These are phyloP conservation scores for Struthio camelus DNA, from an alignment of 2,113 vertebrate species.

Conservation along the genomic window DNA sequence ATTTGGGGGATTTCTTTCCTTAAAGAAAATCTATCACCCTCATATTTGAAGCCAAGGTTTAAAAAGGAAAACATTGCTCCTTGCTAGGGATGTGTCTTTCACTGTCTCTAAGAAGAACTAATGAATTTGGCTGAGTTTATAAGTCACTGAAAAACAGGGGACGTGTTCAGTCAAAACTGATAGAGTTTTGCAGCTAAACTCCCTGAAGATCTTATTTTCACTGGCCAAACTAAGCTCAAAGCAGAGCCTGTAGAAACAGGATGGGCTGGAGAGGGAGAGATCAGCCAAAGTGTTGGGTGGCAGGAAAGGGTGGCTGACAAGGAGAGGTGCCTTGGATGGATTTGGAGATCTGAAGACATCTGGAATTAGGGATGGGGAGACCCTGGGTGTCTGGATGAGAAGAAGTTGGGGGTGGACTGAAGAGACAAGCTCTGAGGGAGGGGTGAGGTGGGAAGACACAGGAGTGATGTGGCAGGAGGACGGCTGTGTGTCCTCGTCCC, in stretches of 20 bases:
- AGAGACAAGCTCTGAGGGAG: not conserved
- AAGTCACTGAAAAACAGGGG: not conserved
- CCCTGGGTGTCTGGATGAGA: not conserved
- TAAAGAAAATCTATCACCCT: slow-evolving; percentile 30
- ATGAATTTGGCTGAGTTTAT: not conserved
- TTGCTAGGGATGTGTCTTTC: not conserved
- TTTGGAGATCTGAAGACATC: not conserved
- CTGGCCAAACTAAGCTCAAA: not conserved
- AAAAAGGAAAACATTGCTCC: not conserved
- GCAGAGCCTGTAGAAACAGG: not conserved
- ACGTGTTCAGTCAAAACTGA: rapidly evolving
- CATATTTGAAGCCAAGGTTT: not conserved
- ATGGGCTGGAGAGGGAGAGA: not conserved
- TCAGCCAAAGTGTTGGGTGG: not conserved
- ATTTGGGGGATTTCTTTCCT: slow-evolving; percentile 31
- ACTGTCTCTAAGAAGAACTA: not conserved
- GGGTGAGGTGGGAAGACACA: not conserved
- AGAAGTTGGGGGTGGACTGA: not conserved
- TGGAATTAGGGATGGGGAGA: not conserved
- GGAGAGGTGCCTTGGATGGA: not conserved
- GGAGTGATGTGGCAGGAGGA: not conserved
- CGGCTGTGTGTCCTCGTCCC: not conserved
- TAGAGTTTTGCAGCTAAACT: not conserved
- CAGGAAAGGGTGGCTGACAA: not conserved
- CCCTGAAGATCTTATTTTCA: not conserved